A percentile compares a stretch with the other conserved stretches of the same genome.
Evolutionary conservation across 2,888 invertebrate species (phyloP).

Genomic region (Choreutis nemorana): DNA sequence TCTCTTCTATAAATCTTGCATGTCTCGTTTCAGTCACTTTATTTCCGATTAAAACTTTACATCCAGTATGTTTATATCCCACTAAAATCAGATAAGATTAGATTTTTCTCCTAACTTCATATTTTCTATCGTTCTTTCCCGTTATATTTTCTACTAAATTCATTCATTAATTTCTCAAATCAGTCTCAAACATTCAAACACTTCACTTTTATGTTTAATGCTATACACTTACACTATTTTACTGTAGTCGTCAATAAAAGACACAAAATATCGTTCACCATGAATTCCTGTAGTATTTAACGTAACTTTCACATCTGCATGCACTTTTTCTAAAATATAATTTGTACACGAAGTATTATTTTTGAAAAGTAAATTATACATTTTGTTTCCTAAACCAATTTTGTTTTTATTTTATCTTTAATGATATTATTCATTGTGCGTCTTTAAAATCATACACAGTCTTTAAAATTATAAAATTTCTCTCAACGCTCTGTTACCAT

Average conservation of each 20-base stretch:
- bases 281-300: conserved; percentile 1
- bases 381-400: no score
- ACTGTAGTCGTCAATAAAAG: conserved; percentile 6
- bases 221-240: conserved; percentile 1
- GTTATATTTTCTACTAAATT: conserved; percentile 1
- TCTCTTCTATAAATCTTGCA: background rate
- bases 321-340: background rate
- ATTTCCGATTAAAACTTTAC: background rate
- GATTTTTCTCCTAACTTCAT: background rate
- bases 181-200: conserved; percentile 2
- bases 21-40: background rate
- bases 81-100: background rate
- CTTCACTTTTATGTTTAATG: conserved; percentile 3
- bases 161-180: no score
- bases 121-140: background rate
- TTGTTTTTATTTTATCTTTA: no score
- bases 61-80: background rate
- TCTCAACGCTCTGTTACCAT: background rate
- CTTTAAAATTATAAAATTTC: background rate
- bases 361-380: background rate
- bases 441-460: no score
- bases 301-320: background rate
- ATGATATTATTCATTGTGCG: no score
- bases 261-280: conserved; percentile 6
- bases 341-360: background rate